These are phyloP conservation scores for Conger conger DNA, from an alignment of 2,113 vertebrate species.

Conservation along the genomic window DNA sequence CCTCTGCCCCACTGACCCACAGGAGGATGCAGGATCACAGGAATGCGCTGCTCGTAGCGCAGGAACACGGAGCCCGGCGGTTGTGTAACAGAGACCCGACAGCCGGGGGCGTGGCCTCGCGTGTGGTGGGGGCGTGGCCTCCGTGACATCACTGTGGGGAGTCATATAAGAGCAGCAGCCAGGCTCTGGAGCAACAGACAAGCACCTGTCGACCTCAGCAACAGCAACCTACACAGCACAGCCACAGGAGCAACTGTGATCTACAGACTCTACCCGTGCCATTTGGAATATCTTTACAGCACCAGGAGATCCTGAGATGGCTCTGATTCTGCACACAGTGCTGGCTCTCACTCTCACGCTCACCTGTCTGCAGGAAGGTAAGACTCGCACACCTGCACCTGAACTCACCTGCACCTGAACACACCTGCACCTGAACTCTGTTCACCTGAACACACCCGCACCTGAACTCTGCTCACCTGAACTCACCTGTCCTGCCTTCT, in stretches of 20 bases:
- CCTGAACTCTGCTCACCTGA: too few species aligned
- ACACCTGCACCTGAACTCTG: too few species aligned
- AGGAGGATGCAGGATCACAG: slow-evolving; percentile 44
- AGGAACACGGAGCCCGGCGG: slow-evolving; percentile 30
- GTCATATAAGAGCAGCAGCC: slow-evolving; percentile 45
- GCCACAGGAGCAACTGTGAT: slow-evolving; percentile 14
- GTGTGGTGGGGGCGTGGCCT: slow-evolving; percentile 44
- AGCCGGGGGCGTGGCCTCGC: slow-evolving; percentile 45
- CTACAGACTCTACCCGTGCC: background rate
- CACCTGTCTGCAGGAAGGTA: slow-evolving; percentile 39
- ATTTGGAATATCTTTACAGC: slow-evolving; percentile 27
- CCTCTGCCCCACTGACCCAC: slow-evolving; percentile 20
- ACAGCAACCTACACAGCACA: slow-evolving; percentile 38
- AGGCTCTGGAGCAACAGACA: slow-evolving; percentile 40
- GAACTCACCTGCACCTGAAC: background rate
- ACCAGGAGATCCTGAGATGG: slow-evolving; percentile 28
- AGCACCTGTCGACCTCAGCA: slow-evolving; percentile 49
- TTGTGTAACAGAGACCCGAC: slow-evolving; percentile 30
- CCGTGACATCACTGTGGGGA: slow-evolving; percentile 45
- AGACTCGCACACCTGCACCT: background rate
- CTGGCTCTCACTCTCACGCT: slow-evolving; percentile 52
- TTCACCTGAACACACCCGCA: background rate
- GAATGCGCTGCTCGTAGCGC: slow-evolving; percentile 47
- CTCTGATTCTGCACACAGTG: slow-evolving; percentile 48
- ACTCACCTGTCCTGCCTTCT: too few species aligned